Conservation (phyloP, 53 echinoderm and acorn worm genomes). For the Arbacia lixula region DNA sequence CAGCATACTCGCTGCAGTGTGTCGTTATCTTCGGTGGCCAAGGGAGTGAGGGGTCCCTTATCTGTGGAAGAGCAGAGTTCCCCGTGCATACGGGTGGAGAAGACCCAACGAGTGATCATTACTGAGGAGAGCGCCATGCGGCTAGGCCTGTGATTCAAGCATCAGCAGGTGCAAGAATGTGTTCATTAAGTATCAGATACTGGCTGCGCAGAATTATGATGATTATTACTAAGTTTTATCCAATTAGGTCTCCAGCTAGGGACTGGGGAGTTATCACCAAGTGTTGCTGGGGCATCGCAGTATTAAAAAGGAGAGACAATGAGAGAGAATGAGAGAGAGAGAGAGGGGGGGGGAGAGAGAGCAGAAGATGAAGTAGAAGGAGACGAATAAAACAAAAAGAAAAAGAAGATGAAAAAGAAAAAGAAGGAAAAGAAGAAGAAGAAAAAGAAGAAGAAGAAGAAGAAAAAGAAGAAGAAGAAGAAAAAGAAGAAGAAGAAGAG, state of each 20-base stretch:
- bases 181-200: conserved; percentile 25
- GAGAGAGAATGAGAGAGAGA: not conserved
- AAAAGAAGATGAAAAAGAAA: not conserved
- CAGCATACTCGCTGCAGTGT: no score
- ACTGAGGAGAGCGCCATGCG: not conserved
- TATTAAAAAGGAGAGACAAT: no score
- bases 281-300: no score
- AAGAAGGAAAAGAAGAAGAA: not conserved
- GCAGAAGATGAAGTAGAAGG: not conserved
- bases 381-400: not conserved
- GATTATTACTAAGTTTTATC: no score
- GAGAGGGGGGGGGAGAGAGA: not conserved
- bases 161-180: conserved; percentile 17
- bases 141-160: not conserved
- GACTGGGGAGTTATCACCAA: no score
- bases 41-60: conserved; percentile 7
- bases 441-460: not conserved
- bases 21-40: conserved; percentile 38
- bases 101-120: conserved; percentile 11
- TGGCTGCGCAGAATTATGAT: no score
- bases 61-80: not conserved
- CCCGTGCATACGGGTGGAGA: not conserved
- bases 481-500: not conserved
- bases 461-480: not conserved
- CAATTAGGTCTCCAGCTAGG: no score